Conservation (phyloP, 92 coral and sea anemone species). For the Virgularia gustaviana region DNA sequence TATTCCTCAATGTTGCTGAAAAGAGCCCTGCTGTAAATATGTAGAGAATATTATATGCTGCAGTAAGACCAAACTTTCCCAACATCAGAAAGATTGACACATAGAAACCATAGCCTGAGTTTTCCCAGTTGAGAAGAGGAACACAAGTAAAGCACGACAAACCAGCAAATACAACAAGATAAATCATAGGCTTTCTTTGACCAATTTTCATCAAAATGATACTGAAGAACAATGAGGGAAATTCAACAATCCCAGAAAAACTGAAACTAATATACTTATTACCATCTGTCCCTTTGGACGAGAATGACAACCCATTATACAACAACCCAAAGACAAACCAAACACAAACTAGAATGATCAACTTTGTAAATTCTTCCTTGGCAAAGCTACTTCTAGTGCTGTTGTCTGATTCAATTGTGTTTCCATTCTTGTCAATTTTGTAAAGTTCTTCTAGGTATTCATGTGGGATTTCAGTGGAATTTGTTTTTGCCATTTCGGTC, state of each 20-base stretch:
- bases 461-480: constrained; percentile 34
- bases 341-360: neutral
- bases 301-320: constrained; percentile 18
- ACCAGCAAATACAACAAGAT: constrained; percentile 7
- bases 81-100: neutral
- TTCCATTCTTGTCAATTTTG: neutral
- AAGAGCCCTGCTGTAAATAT: constrained; percentile 32
- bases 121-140: neutral
- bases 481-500: constrained; percentile 55
- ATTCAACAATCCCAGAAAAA: constrained; percentile 27
- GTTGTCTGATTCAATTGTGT: neutral
- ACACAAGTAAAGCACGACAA: constrained; percentile 12
- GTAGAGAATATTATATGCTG: constrained; percentile 23
- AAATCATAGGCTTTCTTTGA: neutral
- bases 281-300: neutral
- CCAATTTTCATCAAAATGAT: constrained; percentile 13
- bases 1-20: constrained; percentile 3
- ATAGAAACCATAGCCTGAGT: neutral
- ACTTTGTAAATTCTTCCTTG: constrained; percentile 9
- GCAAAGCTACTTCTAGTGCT: neutral
- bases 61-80: constrained; percentile 23
- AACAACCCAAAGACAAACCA: constrained; percentile 16
- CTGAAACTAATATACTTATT: constrained; percentile 29
- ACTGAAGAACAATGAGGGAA: constrained; percentile 14
- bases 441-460: constrained; percentile 15